Evolutionary conservation across 2,113 vertebrate species (phyloP), one percentile per base, ranked within the genome.

Genomic region (Apaloderma vittatum): DNA sequence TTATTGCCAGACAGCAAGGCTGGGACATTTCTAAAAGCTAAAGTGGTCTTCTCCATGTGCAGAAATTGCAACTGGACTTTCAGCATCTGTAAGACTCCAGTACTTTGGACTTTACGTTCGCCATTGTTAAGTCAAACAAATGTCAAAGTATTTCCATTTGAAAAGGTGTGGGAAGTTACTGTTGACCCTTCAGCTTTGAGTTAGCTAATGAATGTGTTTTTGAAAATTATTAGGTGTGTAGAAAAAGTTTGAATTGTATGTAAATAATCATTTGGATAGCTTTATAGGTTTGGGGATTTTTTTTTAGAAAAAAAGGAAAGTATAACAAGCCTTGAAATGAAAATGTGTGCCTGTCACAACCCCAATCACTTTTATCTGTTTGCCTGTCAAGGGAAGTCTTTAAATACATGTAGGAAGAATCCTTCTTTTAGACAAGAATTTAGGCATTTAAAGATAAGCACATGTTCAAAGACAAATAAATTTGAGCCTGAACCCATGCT

Each of bases 11-110:
- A 18, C n/a, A 51, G 36, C 9, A 58, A 74, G 19, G 32, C 2
- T 81, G 57, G 29, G 36, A 37, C 4, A 4, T 58, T 86, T 63
- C 46, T 66, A 30, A 51, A 90, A 76, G 55, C 46, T 46, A 29
- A 34, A 49, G 11, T 1, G 2, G 13, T 26, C 24, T 36, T 82
- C 9, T 77, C 1, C 1, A 0, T 23, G 16, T 34, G 58, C 30
- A 75, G 46, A 54, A 90, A 73, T 61, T 86, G 36, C 54, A 29
- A 0, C 23, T 5, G 8, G 9, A 36, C 19, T 10, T n/a, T 73
- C 7, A 14, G 4, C 40, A 12, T 58, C 34, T 36, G 0, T 48
- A 29, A 37, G 29, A 55, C 14, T 58, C 24, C 1, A 17, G 15
- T 68, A 40, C 21, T 79, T 59, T 18, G 24, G 23, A 5, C 17